Percentiles rank a stretch among this genome's conserved stretches.
These are phyloP conservation scores for Ctenicera cuprea DNA, from an alignment of 2,888 invertebrate genomes.

Conservation along the genomic window DNA sequence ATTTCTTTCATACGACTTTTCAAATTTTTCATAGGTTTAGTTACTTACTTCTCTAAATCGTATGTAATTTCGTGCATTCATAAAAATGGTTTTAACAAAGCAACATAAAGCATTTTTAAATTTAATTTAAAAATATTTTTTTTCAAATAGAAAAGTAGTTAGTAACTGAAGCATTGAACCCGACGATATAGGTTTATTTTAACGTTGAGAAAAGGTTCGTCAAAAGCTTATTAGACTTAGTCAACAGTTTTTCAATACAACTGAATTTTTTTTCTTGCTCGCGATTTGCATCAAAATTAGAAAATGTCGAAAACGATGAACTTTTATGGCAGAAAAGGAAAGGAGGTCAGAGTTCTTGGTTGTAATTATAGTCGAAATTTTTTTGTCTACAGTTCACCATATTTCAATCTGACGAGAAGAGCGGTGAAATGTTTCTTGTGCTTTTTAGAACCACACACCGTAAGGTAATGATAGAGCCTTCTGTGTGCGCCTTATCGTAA, in stretches of 20 bases:
- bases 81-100: no score
- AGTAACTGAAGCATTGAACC: no score
- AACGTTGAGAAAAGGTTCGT: not conserved
- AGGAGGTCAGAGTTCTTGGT: conserved; percentile 33
- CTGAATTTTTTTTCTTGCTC: no score
- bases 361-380: conserved; percentile 23
- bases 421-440: conserved; percentile 21
- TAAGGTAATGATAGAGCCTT: conserved; percentile 1
- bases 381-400: conserved; percentile 8
- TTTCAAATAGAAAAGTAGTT: no score
- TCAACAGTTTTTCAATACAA: conserved; percentile 11
- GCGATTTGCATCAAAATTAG: conserved; percentile 28
- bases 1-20: no score
- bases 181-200: no score
- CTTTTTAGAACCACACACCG: conserved; percentile 10
- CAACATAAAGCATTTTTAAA: no score
- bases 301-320: conserved; percentile 33
- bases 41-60: no score
- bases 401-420: conserved; percentile 29
- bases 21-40: no score
- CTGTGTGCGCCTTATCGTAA: not conserved
- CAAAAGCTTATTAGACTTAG: not conserved
- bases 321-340: conserved; percentile 29
- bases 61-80: no score
- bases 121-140: no score